Percentiles rank a stretch among this genome's conserved stretches.
These are phyloP conservation scores for Mycalesis mineus DNA, from an alignment of 2,888 invertebrate species.

Conservation along the genomic window DNA sequence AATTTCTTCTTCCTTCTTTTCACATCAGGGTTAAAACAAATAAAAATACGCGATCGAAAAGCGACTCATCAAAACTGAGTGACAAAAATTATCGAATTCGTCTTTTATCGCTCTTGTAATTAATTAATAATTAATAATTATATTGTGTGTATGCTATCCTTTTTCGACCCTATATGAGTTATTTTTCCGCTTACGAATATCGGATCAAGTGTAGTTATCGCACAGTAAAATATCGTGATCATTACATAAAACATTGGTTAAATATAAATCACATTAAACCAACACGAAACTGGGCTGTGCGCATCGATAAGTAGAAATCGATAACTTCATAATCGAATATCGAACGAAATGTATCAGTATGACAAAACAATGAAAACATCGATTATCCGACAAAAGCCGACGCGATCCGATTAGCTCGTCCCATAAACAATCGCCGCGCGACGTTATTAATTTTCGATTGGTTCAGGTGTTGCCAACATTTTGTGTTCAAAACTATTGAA, in stretches of 20 bases:
- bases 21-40: too few species aligned
- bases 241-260: not conserved
- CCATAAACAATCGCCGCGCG: constrained; percentile 53
- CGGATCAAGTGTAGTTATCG: too few species aligned
- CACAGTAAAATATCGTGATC: too few species aligned
- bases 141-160: too few species aligned
- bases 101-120: too few species aligned
- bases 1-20: too few species aligned
- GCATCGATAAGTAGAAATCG: constrained; percentile 11
- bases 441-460: constrained; percentile 67
- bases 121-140: too few species aligned
- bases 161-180: too few species aligned
- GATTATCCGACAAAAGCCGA: constrained; percentile 49
- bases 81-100: too few species aligned
- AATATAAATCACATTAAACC: not conserved
- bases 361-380: constrained; percentile 43
- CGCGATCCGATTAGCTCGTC: constrained; percentile 60
- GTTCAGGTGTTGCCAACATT: constrained; percentile 45
- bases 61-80: too few species aligned
- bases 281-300: not conserved
- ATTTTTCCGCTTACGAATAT: too few species aligned
- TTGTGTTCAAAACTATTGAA: constrained; percentile 7
- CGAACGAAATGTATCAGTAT: constrained; percentile 24
- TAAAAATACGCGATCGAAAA: too few species aligned
- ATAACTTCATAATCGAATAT: constrained; percentile 20